Percentiles rank a stretch among this genome's conserved stretches.
Conservation (phyloP, 2,888 invertebrate genomes). For the Erebia palarica region DNA sequence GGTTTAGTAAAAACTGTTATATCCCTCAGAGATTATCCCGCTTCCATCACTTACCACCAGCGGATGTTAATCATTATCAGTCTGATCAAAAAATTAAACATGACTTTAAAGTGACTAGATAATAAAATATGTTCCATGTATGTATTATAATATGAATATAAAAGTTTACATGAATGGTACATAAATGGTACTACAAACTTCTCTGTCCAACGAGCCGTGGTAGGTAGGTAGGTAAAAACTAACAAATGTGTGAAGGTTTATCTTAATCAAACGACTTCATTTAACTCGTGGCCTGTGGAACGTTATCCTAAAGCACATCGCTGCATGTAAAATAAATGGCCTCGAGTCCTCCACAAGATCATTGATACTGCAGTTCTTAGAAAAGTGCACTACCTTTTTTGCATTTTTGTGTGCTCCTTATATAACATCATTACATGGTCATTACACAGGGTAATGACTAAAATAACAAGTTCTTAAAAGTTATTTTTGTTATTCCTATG, state of each 20-base stretch:
- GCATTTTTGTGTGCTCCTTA: slow-evolving; percentile 36
- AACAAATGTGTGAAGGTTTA: slow-evolving; percentile 38
- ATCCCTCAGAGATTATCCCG: no score
- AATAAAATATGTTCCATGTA: no score
- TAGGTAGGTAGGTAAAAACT: background rate
- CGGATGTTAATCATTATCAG: no score
- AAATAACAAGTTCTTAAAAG: background rate
- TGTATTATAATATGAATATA: no score
- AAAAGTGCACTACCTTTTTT: slow-evolving; percentile 63
- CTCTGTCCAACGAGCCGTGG: background rate
- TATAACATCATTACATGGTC: slow-evolving; percentile 12
- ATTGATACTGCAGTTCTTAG: slow-evolving; percentile 72
- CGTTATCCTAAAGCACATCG: slow-evolving; percentile 68
- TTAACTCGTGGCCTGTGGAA: slow-evolving; percentile 41
- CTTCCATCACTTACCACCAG: no score
- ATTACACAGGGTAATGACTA: slow-evolving; percentile 36
- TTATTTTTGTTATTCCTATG: background rate
- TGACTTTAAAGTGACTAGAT: no score
- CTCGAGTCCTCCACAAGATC: slow-evolving; percentile 54
- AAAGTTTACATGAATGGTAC: background rate
- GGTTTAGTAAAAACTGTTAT: no score
- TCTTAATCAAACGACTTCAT: slow-evolving; percentile 47
- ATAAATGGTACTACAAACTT: background rate
- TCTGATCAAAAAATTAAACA: no score
- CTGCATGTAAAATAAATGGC: slow-evolving; percentile 60